Base-by-base conservation (phyloP, 2,797 vertebrate species). In the Rallus crepitans region DNA sequence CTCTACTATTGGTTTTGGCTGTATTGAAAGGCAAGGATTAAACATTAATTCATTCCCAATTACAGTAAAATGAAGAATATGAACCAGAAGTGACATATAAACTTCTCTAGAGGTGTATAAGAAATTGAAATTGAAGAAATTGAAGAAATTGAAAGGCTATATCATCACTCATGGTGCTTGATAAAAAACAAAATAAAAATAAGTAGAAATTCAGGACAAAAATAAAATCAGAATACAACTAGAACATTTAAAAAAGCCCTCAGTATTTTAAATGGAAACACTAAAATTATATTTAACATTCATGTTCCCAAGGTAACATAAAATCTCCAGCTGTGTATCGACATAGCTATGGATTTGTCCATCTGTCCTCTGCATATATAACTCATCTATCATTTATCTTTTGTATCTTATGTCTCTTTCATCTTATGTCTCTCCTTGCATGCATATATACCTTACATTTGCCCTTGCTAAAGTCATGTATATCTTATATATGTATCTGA, bases 11-110 rank as follows among this genome's bases (percentile, higher is more conserved):
- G 80, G 19, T 82, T 95, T 89, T 84, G 73, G 47, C 52, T 79
- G 28, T 37, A 82, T 45, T 42, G 73, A 78, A 80, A 81, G 61
- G 30, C 42, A 89, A 73, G 39, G 56, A 95, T 95, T 95, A 87
- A 95, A 92, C 50, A 82, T 73, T 94, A 94, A 92, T 94, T 95
- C 73, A 90, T 72, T 87, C 57, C 63, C n/a, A 94, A 12, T 89
- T 94, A 94, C 66, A 87, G 45, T 33, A 79, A 79, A 84, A 88
- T 7, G 15, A 78, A 61, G 39, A 84, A 25, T 84, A 63, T 60
- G 81, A 93, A 87, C 55, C 56, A 66, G n/a, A 12, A 91, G 77
- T 87, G 77, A 78, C 63, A 89, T 11, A 35, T 24, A 73, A 72
- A 61, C 35, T 82, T 92, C 90, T 89, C 52, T 50, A 45, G 73